Evolutionary conservation across 2,797 vertebrate species (phyloP).

Genomic region (Diglossa cyanea): DNA sequence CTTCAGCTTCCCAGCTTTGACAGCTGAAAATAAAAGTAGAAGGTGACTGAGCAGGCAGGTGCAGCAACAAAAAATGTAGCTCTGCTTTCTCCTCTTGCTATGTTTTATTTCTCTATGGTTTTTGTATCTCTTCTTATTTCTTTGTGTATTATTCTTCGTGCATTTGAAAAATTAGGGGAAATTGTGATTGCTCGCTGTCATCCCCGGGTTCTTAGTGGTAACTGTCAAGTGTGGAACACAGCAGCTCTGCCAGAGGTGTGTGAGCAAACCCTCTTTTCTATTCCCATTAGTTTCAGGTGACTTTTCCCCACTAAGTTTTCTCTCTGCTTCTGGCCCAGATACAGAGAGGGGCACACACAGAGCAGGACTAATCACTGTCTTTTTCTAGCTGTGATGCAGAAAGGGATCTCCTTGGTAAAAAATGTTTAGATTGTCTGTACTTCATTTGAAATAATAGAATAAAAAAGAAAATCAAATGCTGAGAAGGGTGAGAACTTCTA

Average conservation of each 20-base stretch:
- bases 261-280: neutral
- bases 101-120: neutral
- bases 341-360: neutral
- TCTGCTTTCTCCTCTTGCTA: neutral
- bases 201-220: fast-evolving
- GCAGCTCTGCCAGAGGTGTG: neutral
- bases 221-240: neutral
- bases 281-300: neutral
- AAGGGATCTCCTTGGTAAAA: neutral
- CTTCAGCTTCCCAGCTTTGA: neutral
- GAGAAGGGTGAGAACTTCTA: neutral
- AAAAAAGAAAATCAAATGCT: neutral
- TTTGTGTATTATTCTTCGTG: neutral
- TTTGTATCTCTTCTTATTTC: neutral
- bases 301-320: neutral
- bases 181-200: neutral
- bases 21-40: neutral
- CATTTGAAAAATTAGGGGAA: neutral
- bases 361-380: neutral
- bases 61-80: neutral
- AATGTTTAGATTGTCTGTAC: neutral
- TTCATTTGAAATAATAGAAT: neutral
- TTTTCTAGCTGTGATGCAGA: neutral
- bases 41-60: neutral
- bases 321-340: neutral